These are phyloP conservation scores for Drosophila leontia DNA, from an alignment of 1,140 invertebrate genomes.

Conservation along the genomic window DNA sequence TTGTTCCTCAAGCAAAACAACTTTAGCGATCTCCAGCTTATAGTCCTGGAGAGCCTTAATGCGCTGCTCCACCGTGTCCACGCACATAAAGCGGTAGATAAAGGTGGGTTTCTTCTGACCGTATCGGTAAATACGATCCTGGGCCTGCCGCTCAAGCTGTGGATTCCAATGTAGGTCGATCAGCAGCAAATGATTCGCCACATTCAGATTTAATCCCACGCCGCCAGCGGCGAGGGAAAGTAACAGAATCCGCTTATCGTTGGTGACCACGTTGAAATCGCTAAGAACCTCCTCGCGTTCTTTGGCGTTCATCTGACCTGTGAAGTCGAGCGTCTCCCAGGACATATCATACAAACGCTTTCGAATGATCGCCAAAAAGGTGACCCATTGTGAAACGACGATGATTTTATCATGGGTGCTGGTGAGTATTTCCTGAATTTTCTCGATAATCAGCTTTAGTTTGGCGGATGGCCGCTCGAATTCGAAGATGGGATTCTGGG, in stretches of 20 bases:
- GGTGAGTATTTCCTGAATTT: constrained; percentile 34
- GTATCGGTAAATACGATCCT: constrained; percentile 68
- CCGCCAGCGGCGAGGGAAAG: constrained; percentile 59
- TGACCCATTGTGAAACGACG: constrained; percentile 55
- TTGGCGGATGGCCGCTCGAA: constrained; percentile 37
- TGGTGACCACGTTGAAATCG: constrained; percentile 37
- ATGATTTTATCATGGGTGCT: constrained; percentile 56
- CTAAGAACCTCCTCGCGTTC: constrained; percentile 30
- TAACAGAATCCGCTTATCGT: constrained; percentile 40
- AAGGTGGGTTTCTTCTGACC: constrained; percentile 50
- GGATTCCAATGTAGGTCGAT: constrained; percentile 66
- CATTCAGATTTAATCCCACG: constrained; percentile 62
- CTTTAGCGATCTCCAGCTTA: constrained; percentile 91
- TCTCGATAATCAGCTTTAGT: constrained; percentile 24
- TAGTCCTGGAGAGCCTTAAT: constrained; percentile 91
- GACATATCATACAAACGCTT: constrained; percentile 17
- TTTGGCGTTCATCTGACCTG: constrained; percentile 32
- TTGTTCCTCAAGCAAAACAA: constrained; percentile 86
- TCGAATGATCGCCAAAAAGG: constrained; percentile 36
- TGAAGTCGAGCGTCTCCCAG: constrained; percentile 46
- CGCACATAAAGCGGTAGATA: constrained; percentile 89
- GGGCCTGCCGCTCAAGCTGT: constrained; percentile 56
- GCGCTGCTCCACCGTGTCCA: constrained; percentile 93
- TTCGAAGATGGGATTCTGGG: constrained; percentile 58
- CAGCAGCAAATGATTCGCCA: constrained; percentile 59